Conservation (phyloP, 2,888 invertebrate genomes). For the Rhogogaster chlorosoma region DNA sequence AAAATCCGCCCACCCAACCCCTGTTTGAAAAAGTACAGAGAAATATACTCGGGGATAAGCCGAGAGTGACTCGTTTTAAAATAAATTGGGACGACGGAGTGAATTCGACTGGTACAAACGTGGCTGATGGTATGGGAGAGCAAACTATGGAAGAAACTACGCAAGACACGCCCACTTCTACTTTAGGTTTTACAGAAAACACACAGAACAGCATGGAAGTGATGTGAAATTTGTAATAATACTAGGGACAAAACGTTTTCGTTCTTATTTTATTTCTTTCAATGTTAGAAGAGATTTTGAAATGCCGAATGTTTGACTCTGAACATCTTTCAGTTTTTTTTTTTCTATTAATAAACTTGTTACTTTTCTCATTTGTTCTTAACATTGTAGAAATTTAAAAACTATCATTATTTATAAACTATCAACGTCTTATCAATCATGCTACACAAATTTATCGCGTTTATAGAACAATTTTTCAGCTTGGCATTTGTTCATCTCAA, state of each 20-base stretch:
- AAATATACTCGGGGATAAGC: conserved; percentile 82
- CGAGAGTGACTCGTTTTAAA: conserved; percentile 97
- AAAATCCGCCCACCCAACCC: conserved; percentile 96
- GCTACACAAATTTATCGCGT: background rate
- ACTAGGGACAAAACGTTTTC: conserved; percentile 27
- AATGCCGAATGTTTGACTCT: background rate
- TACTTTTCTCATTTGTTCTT: background rate
- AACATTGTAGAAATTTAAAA: background rate
- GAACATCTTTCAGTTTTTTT: background rate
- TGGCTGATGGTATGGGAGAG: conserved; percentile 71
- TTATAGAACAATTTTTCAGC: background rate
- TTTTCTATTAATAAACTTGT: background rate
- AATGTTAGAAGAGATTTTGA: background rate
- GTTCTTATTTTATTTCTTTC: conserved; percentile 7
- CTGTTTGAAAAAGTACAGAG: conserved; percentile 93
- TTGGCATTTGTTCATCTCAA: background rate
- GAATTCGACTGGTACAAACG: conserved; percentile 69
- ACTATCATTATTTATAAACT: background rate
- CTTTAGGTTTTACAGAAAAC: conserved; percentile 73
- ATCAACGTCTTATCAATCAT: background rate
- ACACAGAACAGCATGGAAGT: conserved; percentile 77
- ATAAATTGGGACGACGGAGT: conserved; percentile 95
- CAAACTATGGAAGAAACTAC: conserved; percentile 71
- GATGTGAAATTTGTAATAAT: conserved; percentile 67
- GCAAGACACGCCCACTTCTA: conserved; percentile 71